A percentile compares a stretch with the other conserved stretches of the same genome.
Conservation (phyloP, 2,888 invertebrate genomes). For the Meteorus colon region DNA sequence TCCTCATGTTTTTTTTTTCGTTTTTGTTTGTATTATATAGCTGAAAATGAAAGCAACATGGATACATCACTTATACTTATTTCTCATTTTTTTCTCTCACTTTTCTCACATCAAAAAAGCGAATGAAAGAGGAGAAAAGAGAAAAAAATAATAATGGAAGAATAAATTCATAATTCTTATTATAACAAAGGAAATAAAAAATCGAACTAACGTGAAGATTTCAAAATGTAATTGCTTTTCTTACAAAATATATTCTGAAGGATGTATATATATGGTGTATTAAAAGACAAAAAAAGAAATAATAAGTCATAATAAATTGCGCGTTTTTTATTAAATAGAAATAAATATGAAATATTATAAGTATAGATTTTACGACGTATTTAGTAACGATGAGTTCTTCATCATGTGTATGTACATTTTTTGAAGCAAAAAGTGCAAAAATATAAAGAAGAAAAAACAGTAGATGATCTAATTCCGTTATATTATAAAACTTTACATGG, state of each 20-base stretch:
- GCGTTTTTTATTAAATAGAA: neutral
- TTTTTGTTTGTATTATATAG: neutral
- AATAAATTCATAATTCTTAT: slow-evolving; percentile 1
- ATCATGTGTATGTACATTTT: neutral
- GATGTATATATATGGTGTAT: neutral
- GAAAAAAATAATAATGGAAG: neutral
- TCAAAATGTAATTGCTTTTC: slow-evolving; percentile 8
- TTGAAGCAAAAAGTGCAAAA: neutral
- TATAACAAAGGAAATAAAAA: slow-evolving; percentile 4
- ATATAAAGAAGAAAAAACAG: neutral
- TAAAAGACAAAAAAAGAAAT: neutral
- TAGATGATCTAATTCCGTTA: neutral
- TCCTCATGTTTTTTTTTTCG: neutral
- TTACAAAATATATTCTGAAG: slow-evolving; percentile 15
- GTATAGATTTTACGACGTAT: slow-evolving; percentile 5
- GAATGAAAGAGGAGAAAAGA: neutral
- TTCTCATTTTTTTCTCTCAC: neutral
- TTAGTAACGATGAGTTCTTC: slow-evolving; percentile 2
- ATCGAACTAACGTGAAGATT: slow-evolving; percentile 10
- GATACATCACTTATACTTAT: neutral
- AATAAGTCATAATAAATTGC: neutral
- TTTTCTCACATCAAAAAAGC: neutral
- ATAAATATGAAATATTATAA: neutral
- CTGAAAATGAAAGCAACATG: neutral
- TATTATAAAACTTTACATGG: slow-evolving; percentile 7